A percentile compares a stretch with the other conserved stretches of the same genome.
Conservation (phyloP, 2,888 invertebrate genomes). For the Acleris holmiana region DNA sequence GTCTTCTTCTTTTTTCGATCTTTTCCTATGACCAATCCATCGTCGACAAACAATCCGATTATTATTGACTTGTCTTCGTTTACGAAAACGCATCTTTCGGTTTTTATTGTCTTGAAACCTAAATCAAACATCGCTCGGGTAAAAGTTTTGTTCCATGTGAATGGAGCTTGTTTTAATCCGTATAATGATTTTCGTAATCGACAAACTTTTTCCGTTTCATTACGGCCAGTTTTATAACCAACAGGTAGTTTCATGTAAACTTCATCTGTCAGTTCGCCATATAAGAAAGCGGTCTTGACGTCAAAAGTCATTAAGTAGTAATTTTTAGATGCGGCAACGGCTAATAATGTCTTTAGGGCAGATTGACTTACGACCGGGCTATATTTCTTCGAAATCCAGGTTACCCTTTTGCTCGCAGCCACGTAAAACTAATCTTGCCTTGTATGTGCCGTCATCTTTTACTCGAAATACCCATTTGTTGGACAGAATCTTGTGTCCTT, state of each 20-base stretch:
- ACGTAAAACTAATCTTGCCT: slow-evolving; percentile 10
- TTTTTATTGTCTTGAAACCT: neutral
- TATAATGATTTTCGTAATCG: neutral
- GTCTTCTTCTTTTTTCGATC: neutral
- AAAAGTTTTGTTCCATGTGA: slow-evolving; percentile 9
- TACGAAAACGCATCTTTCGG: neutral
- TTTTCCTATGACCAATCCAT: neutral
- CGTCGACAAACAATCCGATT: neutral
- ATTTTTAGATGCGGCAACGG: neutral
- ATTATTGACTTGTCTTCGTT: neutral
- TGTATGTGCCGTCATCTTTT: slow-evolving; percentile 14
- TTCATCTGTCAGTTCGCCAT: neutral
- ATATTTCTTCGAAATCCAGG: neutral
- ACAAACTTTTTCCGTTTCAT: neutral
- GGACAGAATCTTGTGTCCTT: slow-evolving; percentile 7
- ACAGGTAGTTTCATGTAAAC: neutral
- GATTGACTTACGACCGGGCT: slow-evolving; percentile 9
- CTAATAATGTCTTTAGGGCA: neutral
- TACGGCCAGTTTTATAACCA: neutral
- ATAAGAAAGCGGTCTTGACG: slow-evolving; percentile 1
- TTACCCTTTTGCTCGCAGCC: slow-evolving; percentile 4
- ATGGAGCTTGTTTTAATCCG: neutral
- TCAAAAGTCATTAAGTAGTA: neutral
- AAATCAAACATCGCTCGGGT: neutral
- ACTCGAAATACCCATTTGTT: slow-evolving; percentile 10